Percentiles rank a stretch among this genome's conserved stretches.
Evolutionary conservation across 2,888 invertebrate species (phyloP).

Genomic region (Ptychoptera contaminata): DNA sequence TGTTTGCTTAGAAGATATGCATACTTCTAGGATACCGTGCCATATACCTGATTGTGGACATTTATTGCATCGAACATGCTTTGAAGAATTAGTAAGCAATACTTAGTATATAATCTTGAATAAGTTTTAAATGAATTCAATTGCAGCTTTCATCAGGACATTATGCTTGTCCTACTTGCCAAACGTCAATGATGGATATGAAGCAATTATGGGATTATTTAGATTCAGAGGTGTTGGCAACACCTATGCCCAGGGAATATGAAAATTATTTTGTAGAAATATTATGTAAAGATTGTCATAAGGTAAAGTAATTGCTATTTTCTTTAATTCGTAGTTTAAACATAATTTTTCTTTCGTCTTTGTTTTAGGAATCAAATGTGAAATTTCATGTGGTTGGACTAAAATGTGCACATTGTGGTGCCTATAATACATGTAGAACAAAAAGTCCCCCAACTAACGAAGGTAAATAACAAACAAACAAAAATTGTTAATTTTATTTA

Average conservation of each 20-base stretch:
- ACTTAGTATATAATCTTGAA: no score
- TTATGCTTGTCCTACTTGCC: constrained; percentile 80
- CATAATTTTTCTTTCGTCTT: constrained; percentile 9
- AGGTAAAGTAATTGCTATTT: constrained; percentile 36
- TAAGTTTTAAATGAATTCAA: background rate
- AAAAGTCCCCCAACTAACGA: constrained; percentile 1
- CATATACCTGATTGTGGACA: constrained; percentile 85
- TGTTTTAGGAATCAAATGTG: constrained; percentile 55
- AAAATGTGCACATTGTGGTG: constrained; percentile 76
- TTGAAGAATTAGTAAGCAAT: constrained; percentile 58
- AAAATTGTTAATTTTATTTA: background rate
- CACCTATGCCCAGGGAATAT: constrained; percentile 74
- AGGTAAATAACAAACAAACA: constrained; percentile 6
- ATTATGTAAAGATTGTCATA: constrained; percentile 83
- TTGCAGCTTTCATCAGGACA: constrained; percentile 43
- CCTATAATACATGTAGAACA: constrained; percentile 54
- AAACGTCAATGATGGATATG: constrained; percentile 80
- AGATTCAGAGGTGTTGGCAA: constrained; percentile 65
- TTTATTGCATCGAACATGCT: constrained; percentile 70
- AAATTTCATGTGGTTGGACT: constrained; percentile 77
- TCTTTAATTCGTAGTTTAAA: background rate
- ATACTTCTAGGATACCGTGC: constrained; percentile 76
- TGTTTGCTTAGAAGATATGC: constrained; percentile 79
- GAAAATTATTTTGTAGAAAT: constrained; percentile 65
- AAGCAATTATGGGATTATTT: constrained; percentile 64